phyloP scores from a whole-genome alignment of 2,797 vertebrate species.

The Spondyliosoma cantharus region DNA sequence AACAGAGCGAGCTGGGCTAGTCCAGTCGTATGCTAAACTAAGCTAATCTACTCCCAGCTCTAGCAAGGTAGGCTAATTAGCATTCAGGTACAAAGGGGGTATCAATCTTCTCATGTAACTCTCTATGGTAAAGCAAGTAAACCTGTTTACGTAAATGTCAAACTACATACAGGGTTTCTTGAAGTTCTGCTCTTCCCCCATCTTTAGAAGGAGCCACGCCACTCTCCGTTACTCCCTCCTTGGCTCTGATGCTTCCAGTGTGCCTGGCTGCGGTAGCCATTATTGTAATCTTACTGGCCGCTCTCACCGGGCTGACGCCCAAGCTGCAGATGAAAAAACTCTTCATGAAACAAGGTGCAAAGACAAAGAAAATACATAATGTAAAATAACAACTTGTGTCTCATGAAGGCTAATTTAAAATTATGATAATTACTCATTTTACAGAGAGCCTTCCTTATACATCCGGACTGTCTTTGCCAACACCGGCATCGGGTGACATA shows the following conservation, averaged over 20 bases:
- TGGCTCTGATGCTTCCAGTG: constrained; percentile 70
- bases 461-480: neutral
- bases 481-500: constrained; percentile 8
- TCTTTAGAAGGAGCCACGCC: constrained; percentile 44
- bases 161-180: neutral
- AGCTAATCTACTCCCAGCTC: neutral
- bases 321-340: constrained; percentile 37
- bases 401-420: neutral
- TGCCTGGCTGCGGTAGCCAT: constrained; percentile 47
- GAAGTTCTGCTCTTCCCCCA: too few species aligned
- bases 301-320: constrained; percentile 58
- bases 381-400: neutral
- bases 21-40: neutral
- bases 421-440: too few species aligned
- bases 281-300: constrained; percentile 48
- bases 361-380: neutral
- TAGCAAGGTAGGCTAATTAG: neutral
- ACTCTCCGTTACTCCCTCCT: neutral
- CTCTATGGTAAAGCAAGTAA: neutral
- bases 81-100: neutral
- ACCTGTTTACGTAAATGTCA: neutral
- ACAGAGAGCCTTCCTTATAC: neutral
- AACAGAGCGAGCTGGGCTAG: neutral
- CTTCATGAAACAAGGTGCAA: constrained; percentile 64
- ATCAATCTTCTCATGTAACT: neutral